Evolutionary conservation across 2,113 vertebrate genomes (phyloP).

Genomic region (Protobothrops mucrosquamatus): DNA sequence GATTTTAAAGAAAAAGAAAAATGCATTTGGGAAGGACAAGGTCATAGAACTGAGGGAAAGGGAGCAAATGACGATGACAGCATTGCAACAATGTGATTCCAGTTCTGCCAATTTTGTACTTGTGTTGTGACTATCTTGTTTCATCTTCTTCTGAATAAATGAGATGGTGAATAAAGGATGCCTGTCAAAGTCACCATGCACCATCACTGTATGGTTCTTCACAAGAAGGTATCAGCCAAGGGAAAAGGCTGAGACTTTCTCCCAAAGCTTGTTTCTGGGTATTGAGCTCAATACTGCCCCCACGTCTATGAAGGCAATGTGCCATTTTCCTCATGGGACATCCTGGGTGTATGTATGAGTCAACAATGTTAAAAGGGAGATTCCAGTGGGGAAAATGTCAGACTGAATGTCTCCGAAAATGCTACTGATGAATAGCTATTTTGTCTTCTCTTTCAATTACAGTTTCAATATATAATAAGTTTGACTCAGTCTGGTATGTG

Average conservation of each 20-base stretch:
- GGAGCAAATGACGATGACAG: not conserved
- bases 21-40: not conserved
- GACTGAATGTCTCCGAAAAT: no score
- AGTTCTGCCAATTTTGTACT: not conserved
- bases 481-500: not conserved
- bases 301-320: no score
- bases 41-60: not conserved
- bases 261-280: not conserved
- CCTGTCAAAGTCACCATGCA: not conserved
- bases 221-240: not conserved
- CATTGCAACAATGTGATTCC: not conserved
- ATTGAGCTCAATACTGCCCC: not conserved
- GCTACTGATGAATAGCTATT: not conserved
- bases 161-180: not conserved
- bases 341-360: not conserved
- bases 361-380: not conserved
- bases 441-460: not conserved
- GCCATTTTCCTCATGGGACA: no score
- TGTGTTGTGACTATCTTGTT: not conserved
- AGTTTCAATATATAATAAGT: not conserved
- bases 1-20: not conserved
- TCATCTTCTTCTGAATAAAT: not conserved
- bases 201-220: not conserved
- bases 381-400: no score
- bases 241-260: not conserved